Evolutionary conservation across 2,888 invertebrate genomes (phyloP), one percentile per base, ranked within the genome.

Genomic region (Magallana nippona): DNA sequence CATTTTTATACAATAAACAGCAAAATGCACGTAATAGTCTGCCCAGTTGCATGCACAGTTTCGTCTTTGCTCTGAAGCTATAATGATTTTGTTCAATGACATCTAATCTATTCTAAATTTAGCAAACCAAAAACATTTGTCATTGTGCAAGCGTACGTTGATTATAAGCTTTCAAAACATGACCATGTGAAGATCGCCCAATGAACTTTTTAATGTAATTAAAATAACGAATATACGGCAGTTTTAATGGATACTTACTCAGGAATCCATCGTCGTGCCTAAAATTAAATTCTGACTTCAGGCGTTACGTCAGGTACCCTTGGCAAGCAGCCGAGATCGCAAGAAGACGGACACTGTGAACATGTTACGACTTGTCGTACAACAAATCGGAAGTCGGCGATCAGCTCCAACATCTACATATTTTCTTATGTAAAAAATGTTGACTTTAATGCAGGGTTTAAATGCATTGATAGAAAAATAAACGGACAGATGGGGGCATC

Each of bases 261-360:
- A 71, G 71, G 71, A 71, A 71, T 71, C 15, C 71, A 71, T 71
- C 32, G 71, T 22, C 32, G 22, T 71, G 71, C 27, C 71, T 71
- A 71, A 71, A 71, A 71, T 71, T 71, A 71, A 71, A 71, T 27
- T 71, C 71, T 71, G 71, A 71, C 71, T 22, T 32, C 71, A 71
- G 32, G 11, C 32, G 13, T 71, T 71, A 71, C 71, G 71, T 71
- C 71, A 71, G 71, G 71, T 27, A 27, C 22, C 22, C 22, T 44
- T 71, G 71, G 71, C 71, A 71, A 27, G 71, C 27, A 71, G 71
- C 71, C 71, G 71, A 71, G 71, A 11, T 27, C 71, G 15, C 13
- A 13, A 71, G 22, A 22, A 71, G 22, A 13, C 71, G 27, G 19
- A 22, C 22, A 32, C 71, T 8, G 0, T 27, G 27, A 32, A 13